Evolutionary conservation across 92 coral and sea anemone species (phyloP).

Genomic region (Parazoanthus darwini): DNA sequence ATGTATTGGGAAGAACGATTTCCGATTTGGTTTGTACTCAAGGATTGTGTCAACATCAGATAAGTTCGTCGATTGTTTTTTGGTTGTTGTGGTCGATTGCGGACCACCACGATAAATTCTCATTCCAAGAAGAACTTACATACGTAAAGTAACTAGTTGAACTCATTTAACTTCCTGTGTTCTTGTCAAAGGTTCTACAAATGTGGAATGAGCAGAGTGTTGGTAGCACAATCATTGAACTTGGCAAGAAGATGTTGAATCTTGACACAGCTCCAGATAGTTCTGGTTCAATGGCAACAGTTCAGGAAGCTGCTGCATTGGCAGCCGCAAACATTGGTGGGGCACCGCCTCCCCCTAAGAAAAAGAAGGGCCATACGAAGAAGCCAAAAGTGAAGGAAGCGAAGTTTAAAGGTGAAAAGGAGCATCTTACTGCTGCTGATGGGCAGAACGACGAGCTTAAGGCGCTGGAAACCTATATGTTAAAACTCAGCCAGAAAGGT

Average conservation of each 20-base stretch:
- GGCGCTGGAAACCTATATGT: conserved; percentile 75
- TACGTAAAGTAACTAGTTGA: neutral
- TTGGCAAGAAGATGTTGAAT: conserved; percentile 83
- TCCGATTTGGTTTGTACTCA: no score
- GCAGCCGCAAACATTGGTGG: conserved; percentile 80
- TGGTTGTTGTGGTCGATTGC: no score
- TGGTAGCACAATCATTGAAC: conserved; percentile 81
- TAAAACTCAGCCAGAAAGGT: conserved; percentile 88
- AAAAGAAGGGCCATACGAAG: conserved; percentile 68
- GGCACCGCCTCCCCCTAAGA: conserved; percentile 65
- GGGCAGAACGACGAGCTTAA: conserved; percentile 83
- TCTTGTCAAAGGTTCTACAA: conserved; percentile 62
- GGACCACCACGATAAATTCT: no score
- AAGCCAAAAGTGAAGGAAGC: conserved; percentile 62
- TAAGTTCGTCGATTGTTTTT: no score
- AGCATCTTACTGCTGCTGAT: conserved; percentile 55
- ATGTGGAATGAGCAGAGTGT: conserved; percentile 79
- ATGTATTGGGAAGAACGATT: no score
- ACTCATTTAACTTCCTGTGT: neutral
- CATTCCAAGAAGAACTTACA: no score
- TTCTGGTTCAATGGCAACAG: conserved; percentile 76
- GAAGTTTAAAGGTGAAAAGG: conserved; percentile 70
- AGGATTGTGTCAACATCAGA: no score
- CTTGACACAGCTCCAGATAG: conserved; percentile 91
- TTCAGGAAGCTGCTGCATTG: conserved; percentile 78